These are phyloP conservation scores for Ichneumoninae sp. DNA, from an alignment of 2,888 invertebrate genomes.

Conservation along the genomic window DNA sequence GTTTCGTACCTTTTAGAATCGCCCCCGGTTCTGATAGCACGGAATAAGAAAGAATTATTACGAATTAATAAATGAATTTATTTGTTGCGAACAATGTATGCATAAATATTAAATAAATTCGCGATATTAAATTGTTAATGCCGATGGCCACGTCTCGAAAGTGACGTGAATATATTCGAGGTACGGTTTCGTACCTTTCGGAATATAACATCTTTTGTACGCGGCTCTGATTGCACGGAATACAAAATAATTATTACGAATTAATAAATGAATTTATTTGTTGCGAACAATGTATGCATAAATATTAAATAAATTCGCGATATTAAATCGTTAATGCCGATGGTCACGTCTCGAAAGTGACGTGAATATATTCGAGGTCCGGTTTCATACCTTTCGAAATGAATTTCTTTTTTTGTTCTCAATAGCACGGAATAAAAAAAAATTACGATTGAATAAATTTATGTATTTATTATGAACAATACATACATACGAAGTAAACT, in stretches of 20 bases:
- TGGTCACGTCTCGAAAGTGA: background rate
- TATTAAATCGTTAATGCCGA: background rate
- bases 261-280: no score
- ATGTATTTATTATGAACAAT: background rate
- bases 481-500: background rate
- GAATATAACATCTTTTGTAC: background rate
- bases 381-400: background rate
- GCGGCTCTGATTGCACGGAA: background rate
- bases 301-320: background rate
- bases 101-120: background rate
- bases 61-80: no score
- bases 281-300: no score
- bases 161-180: slow-evolving; percentile 26
- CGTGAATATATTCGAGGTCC: no score
- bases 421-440: background rate
- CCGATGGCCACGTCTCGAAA: background rate
- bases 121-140: background rate
- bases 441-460: background rate
- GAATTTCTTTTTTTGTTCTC: background rate
- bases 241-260: no score
- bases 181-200: background rate
- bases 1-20: background rate
- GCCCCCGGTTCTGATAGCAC: background rate
- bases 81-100: no score
- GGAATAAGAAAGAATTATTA: no score